Evolutionary conservation across 2,888 invertebrate genomes (phyloP).

Genomic region (Leucoptera coffeella): DNA sequence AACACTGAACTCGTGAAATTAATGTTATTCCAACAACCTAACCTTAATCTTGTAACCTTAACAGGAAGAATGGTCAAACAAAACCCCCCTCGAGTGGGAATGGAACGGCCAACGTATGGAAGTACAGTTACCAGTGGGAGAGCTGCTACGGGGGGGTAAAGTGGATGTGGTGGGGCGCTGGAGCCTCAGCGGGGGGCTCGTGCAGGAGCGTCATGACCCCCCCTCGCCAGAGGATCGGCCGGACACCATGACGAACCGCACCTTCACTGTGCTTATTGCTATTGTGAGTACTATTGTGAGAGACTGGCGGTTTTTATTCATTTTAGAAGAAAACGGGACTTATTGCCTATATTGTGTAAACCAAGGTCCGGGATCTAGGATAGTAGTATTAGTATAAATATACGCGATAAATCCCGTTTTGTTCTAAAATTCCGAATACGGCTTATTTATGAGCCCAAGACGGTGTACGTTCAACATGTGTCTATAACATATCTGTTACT

Average conservation of each 20-base stretch:
- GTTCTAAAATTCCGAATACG: background rate
- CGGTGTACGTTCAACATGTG: too few species aligned
- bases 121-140: too few species aligned
- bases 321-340: too few species aligned
- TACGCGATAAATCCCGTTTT: too few species aligned
- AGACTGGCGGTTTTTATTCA: background rate
- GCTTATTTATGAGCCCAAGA: too few species aligned
- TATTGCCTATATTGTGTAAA: too few species aligned
- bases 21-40: too few species aligned
- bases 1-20: slow-evolving; percentile 13
- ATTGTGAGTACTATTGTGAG: slow-evolving; percentile 1
- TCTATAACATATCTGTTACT: too few species aligned
- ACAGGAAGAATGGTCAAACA: slow-evolving; percentile 10
- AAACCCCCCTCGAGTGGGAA: slow-evolving; percentile 16
- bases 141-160: too few species aligned
- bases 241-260: slow-evolving; percentile 31
- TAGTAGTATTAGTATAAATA: too few species aligned
- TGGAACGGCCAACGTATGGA: slow-evolving; percentile 17
- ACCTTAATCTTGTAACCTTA: too few species aligned
- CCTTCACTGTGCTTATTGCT: slow-evolving; percentile 30
- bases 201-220: slow-evolving; percentile 10
- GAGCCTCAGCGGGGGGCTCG: slow-evolving; percentile 8
- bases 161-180: slow-evolving; percentile 23
- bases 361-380: too few species aligned
- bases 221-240: slow-evolving; percentile 13